These are phyloP conservation scores for Aulostomus chinensis DNA, from an alignment of 2,797 vertebrate species.

Conservation along the genomic window DNA sequence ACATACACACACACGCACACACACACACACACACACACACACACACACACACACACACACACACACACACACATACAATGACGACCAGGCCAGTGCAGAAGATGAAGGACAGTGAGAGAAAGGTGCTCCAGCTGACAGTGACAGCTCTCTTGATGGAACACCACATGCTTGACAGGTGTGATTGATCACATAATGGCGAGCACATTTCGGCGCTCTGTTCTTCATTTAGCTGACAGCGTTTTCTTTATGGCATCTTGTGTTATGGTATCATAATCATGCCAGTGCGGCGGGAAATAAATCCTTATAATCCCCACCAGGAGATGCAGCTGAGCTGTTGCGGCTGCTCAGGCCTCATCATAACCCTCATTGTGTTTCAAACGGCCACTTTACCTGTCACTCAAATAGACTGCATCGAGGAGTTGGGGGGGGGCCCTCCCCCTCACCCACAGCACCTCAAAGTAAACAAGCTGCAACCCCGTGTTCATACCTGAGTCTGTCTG, in stretches of 20 bases:
- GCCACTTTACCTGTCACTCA: background rate
- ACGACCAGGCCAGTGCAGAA: background rate
- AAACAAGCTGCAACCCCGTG: too few relatives aligned
- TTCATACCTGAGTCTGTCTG: too few relatives aligned
- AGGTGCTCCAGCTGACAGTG: conserved; percentile 45
- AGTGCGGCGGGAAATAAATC: conserved; percentile 58
- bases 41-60: conserved; percentile 29
- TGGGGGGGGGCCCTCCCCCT: too few relatives aligned
- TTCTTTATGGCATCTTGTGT: conserved; percentile 74
- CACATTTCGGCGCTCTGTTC: conserved; percentile 55
- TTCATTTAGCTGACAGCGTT: conserved; percentile 74
- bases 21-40: conserved; percentile 26
- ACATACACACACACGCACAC: conserved; percentile 30
- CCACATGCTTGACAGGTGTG: conserved; percentile 53
- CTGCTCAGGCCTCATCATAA: conserved; percentile 8
- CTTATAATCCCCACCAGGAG: conserved; percentile 39
- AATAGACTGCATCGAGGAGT: too few relatives aligned
- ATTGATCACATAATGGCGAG: conserved; percentile 64
- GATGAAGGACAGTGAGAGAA: conserved; percentile 16
- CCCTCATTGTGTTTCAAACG: too few relatives aligned
- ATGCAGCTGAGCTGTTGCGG: conserved; percentile 15
- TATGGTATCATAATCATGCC: conserved; percentile 73
- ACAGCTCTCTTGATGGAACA: conserved; percentile 58
- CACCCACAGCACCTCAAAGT: too few relatives aligned
- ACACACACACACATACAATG: conserved; percentile 17